A percentile compares a stretch with the other conserved stretches of the same genome.
Conservation (phyloP, 2,888 invertebrate genomes). For the Zygothrica quintamaculata region DNA sequence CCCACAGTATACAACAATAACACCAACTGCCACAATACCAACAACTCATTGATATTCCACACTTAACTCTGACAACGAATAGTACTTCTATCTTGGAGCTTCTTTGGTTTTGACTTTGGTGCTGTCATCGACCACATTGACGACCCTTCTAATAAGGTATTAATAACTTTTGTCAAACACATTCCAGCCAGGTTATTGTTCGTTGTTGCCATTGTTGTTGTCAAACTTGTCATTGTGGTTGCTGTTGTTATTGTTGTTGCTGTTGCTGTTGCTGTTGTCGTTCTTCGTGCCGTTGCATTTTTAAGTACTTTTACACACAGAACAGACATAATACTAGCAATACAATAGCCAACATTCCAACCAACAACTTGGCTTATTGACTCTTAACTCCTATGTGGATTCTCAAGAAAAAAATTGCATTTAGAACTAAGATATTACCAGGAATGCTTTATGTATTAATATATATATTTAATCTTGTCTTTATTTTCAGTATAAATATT, state of each 20-base stretch:
- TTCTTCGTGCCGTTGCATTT: conserved; percentile 66
- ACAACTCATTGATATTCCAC: conserved; percentile 70
- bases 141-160: conserved; percentile 76
- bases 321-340: conserved; percentile 4
- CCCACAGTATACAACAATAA: not conserved
- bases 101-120: conserved; percentile 13
- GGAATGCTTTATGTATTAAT: no score
- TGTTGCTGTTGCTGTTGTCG: conserved; percentile 21
- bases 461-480: no score
- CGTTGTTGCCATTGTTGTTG: conserved; percentile 26
- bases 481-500: no score
- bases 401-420: no score
- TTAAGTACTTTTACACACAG: conserved; percentile 41
- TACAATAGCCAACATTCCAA: no score
- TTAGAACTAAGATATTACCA: no score
- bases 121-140: conserved; percentile 43
- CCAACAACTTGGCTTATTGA: no score
- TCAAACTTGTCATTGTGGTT: conserved; percentile 20
- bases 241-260: not conserved
- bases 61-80: conserved; percentile 14
- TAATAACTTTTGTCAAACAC: conserved; percentile 71
- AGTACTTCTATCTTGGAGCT: conserved; percentile 10
- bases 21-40: conserved; percentile 8
- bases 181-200: conserved; percentile 57
- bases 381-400: no score